Evolutionary conservation across 2,888 invertebrate species (phyloP), one percentile per base, ranked within the genome.

Genomic region (Oeneis ivallda): DNA sequence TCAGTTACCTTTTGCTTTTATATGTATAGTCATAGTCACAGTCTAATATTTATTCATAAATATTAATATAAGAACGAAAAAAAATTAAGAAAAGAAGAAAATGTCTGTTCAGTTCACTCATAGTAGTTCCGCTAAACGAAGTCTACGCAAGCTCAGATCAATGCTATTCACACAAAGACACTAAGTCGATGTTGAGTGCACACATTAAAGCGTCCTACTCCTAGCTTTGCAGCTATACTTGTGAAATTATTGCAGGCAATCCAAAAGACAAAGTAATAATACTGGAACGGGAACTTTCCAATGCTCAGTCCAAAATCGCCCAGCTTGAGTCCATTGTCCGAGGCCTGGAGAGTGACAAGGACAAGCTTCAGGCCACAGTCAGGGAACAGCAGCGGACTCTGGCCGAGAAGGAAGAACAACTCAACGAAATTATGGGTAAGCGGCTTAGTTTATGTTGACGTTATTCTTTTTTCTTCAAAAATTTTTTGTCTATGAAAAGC

Each of bases 291-390:
- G 91, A 91, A 75, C 77, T 92, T 8, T 84, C 84, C 0, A 72
- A 79, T 5, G 86, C 88, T 1, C 89, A 87, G 70, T 73, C 76
- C 0, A 86, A 86, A 34, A 77, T 85, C 53, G 87, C 78, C 0
- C 88, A 89, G 88, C 92, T 86, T 80, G 93, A 85, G 72, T 86
- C 67, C 59, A 87, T 77, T 66, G 82, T 82, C 0, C 68, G 91
- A 1, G 89, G 89, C 19, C 80, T 94, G 70, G 93, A 94, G 75
- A 80, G 81, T 0, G 93, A 95, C 68, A 96, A 96, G 76, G 95
- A 95, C 69, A 93, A 93, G 43, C 94, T 96, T 72, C 95, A 95
- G 41, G 93, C 94, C 67, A 89, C 91, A 61, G 79, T 96, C 37
- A 92, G 93, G 47, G 93, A 93, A 64, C 92, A 91, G n/a, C 93